These are phyloP conservation scores for Dendrocincla tyrannina DNA, from an alignment of 2,797 vertebrate genomes.

Conservation along the genomic window DNA sequence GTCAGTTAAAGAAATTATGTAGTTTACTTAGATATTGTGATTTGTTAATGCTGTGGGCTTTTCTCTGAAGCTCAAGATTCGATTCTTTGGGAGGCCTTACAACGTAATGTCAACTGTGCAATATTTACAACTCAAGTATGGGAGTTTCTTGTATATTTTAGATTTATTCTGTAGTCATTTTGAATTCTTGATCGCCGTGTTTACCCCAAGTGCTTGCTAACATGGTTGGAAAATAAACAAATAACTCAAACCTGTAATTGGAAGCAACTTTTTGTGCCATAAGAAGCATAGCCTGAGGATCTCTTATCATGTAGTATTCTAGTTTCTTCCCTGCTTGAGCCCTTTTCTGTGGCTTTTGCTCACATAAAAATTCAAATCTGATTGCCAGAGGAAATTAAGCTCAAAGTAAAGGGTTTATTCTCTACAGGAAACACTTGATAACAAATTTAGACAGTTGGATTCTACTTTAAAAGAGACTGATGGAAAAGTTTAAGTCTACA, in stretches of 20 bases:
- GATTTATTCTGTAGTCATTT: background rate
- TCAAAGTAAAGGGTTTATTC: background rate
- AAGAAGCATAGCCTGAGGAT: background rate
- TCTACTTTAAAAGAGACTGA: conserved; percentile 6
- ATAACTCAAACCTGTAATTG: background rate
- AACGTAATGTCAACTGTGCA: accelerated
- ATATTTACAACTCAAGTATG: background rate
- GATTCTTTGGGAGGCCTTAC: background rate
- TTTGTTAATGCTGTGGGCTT: background rate
- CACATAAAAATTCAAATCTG: conserved; percentile 31
- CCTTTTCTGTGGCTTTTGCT: background rate
- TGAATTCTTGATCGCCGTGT: background rate
- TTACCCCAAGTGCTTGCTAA: background rate
- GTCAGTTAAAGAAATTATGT: background rate
- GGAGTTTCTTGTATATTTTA: background rate
- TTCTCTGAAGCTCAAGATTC: background rate
- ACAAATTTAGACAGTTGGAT: conserved; percentile 2
- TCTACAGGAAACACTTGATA: conserved; percentile 38
- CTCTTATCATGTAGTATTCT: background rate
- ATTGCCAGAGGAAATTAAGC: conserved; percentile 29
- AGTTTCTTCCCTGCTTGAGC: background rate
- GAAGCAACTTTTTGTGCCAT: background rate
- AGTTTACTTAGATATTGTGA: background rate
- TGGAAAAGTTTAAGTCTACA: conserved; percentile 8
- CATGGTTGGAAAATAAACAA: background rate